Evolutionary conservation across 2,797 vertebrate species (phyloP), one percentile per base, ranked within the genome.

Genomic region (Chromobotia macracanthus): DNA sequence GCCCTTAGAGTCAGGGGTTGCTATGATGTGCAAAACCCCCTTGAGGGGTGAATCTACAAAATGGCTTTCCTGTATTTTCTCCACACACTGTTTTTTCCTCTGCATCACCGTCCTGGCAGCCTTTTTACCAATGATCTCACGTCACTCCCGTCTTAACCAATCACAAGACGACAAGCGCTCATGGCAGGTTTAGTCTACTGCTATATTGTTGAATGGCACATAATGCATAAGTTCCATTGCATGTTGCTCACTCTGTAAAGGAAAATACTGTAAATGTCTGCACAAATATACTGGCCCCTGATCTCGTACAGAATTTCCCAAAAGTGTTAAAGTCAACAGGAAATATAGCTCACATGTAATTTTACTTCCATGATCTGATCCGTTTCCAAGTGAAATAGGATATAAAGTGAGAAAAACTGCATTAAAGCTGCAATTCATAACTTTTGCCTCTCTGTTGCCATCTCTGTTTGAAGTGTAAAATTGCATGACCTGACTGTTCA

Each of bases 71-170:
- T 51, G 90, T 87, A 89, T 84, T 90, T 87, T 87, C 86, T 84
- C 84, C 79, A 74, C 48, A 18, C 9, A 64, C 82, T 81, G 80
- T 85, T 91, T 61, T 90, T 91, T 87, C 87, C 91, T 88, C 87
- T 91, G 87, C 90, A 88, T 91, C 90, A 91, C 86, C 61, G 2
- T 74, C 86, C 78, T 90, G 90, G 89, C 87, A 87, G 82, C 31
- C n/a, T 83, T 85, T 66, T 78, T 83, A 79, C 86, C 80, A 84
- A 41, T 88, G 87, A 91, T 89, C 86, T 87, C 84, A 90, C 84
- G 83, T 80, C 82, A 38, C 87, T 86, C 84, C 87, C 82, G 61
- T 77, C 60, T 25, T 16, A 38, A 64, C 31, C 35, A 38, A 64
- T 38, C 61, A 28, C 31, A 19, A 64, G 28, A 64, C 61, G 35